Evolutionary conservation across 2,888 invertebrate genomes (phyloP), one percentile per base, ranked within the genome.

Genomic region (Hypomecis atomaria): DNA sequence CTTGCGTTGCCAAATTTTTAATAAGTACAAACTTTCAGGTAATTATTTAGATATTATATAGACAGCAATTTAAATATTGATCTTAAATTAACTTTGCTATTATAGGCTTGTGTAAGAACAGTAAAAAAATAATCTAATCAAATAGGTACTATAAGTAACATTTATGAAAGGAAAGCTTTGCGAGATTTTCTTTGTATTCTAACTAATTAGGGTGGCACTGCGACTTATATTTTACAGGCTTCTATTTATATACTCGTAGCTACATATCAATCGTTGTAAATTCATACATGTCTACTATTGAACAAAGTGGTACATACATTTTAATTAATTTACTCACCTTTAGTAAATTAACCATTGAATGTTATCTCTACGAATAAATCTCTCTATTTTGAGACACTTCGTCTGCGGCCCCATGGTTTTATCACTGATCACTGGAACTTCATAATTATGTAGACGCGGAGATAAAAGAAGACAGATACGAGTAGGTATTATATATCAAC

Each of bases 1-100:
- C 87, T 89, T 83, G 88, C 89, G 86, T 65, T 58, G 36, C n/a
- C n/a, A 42, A 50, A 10, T 43, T 42, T 37, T 36, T 10, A 11
- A 43, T 34, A 9, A 34, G 5, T 34, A 10, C n/a, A 10, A 6
- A n/a, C 11, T 23, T 23, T 23, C 23, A 23, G 36, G 5, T 47
- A 47, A 34, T n/a, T 5, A 2, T 37, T 0, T 49, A 11, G 4
- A n/a, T 4, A 7, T 9, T 49, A 11, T 8, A 5, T 37, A 37
- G 49, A 8, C 6, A 5, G 8, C 1, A 4, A 50, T 6, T 10
- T 10, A 34, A 48, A 10, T 6, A 37, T 1, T 44, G 11, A n/a
- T 23, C 3, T 23, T 2, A 23, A 23, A 23, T 40, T 4, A 40
- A 40, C 10, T 40, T 8, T 3, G 10, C 7, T 10, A 40, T 40